phyloP scores from a whole-genome alignment of 2,113 vertebrate species.

The Tamias sibiricus region DNA sequence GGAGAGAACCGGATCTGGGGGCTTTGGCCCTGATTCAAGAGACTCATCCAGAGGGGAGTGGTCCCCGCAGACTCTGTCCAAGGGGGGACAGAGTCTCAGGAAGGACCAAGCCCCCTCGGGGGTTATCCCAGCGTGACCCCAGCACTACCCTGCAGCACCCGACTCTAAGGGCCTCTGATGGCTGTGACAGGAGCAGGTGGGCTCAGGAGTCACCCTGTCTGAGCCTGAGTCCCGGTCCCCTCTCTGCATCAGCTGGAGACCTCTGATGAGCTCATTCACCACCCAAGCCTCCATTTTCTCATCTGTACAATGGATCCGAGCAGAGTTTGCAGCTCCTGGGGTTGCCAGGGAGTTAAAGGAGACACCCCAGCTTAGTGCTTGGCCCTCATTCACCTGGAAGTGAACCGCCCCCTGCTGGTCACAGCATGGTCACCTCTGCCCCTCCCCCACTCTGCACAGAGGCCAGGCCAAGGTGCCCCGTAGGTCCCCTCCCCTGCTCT shows the following conservation, averaged over 20 bases:
- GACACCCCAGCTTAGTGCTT: accelerated
- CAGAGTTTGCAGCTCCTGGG: background rate
- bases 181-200: background rate
- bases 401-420: background rate
- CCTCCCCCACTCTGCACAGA: no score
- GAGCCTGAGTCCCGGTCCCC: background rate
- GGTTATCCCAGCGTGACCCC: background rate
- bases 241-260: background rate
- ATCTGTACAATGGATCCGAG: background rate
- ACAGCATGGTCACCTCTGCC: background rate
- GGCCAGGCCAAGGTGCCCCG: background rate
- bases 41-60: background rate
- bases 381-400: accelerated
- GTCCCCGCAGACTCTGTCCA: background rate
- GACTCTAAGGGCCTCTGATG: background rate
- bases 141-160: background rate
- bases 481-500: accelerated
- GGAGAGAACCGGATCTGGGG: background rate
- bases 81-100: background rate
- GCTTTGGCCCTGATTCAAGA: background rate
- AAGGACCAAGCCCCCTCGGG: background rate
- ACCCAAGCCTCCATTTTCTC: background rate
- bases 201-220: background rate
- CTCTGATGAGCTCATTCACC: background rate
- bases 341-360: background rate